Percentiles rank a stretch among this genome's conserved stretches.
Evolutionary conservation across 2,888 invertebrate species (phyloP).

Genomic region (Ophioninae sp.): DNA sequence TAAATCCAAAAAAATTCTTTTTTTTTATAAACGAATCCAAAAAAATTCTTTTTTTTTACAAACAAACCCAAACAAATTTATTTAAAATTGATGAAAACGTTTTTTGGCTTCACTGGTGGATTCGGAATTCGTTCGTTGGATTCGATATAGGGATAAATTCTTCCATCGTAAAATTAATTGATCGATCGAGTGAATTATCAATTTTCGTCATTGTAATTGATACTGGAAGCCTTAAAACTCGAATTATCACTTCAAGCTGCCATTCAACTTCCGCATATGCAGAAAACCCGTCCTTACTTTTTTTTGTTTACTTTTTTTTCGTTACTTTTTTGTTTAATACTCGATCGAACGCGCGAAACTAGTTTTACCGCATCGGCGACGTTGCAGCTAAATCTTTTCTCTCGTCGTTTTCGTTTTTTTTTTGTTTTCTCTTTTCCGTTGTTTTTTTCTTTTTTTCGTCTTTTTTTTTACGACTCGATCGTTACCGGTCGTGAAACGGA

Average conservation of each 20-base stretch:
- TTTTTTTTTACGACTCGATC: conserved; percentile 32
- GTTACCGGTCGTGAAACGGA: conserved; percentile 30
- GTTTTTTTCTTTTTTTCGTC: too few relatives aligned
- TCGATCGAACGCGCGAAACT: not conserved
- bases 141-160: too few relatives aligned
- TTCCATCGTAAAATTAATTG: not conserved
- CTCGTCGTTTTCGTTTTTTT: too few relatives aligned
- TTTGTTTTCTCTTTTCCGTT: too few relatives aligned
- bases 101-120: too few relatives aligned
- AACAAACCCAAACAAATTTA: too few relatives aligned
- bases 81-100: too few relatives aligned
- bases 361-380: conserved; percentile 22
- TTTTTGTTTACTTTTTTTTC: too few relatives aligned
- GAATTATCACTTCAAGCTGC: not conserved
- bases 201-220: not conserved
- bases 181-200: not conserved
- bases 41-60: too few relatives aligned
- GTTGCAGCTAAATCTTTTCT: conserved; percentile 15
- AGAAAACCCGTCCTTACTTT: conserved; percentile 8
- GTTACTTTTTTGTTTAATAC: conserved; percentile 6
- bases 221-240: not conserved
- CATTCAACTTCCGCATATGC: conserved; percentile 14
- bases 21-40: too few relatives aligned
- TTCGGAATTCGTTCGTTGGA: too few relatives aligned
- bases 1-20: too few relatives aligned